These are phyloP conservation scores for Hyaena hyaena DNA, from an alignment of 2,113 vertebrate genomes.

Conservation along the genomic window DNA sequence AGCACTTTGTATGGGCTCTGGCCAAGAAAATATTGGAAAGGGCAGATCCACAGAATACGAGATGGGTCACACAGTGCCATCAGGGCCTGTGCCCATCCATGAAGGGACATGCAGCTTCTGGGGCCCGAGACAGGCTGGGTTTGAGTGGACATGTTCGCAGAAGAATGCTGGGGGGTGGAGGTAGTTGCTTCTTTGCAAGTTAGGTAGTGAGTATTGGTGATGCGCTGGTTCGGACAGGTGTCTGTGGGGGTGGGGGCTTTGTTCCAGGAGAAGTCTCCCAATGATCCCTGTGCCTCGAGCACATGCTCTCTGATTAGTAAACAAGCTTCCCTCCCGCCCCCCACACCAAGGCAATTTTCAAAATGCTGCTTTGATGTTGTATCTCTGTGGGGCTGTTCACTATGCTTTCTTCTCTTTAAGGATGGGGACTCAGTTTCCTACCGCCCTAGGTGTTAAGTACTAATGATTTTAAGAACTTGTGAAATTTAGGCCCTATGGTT, in stretches of 20 bases:
- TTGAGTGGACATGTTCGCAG: not conserved
- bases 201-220: not conserved
- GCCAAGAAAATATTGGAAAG: too few species aligned
- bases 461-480: not conserved
- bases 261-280: not conserved
- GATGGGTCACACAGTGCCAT: too few species aligned
- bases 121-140: not conserved
- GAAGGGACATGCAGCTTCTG: not conserved
- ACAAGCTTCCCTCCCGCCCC: not conserved
- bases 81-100: not conserved
- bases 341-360: not conserved
- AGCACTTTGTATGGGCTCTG: not conserved
- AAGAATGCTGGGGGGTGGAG: not conserved
- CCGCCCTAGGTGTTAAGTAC: not conserved
- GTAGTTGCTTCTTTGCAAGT: not conserved
- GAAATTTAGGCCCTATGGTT: not conserved
- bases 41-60: not conserved
- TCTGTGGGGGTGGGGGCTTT: not conserved
- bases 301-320: not conserved
- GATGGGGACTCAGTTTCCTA: not conserved
- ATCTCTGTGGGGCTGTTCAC: not conserved
- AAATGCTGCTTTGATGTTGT: not conserved
- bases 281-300: not conserved
- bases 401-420: not conserved
- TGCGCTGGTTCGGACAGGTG: not conserved